Conservation (phyloP, 2,888 invertebrate genomes). For the Cynaeus angustus region DNA sequence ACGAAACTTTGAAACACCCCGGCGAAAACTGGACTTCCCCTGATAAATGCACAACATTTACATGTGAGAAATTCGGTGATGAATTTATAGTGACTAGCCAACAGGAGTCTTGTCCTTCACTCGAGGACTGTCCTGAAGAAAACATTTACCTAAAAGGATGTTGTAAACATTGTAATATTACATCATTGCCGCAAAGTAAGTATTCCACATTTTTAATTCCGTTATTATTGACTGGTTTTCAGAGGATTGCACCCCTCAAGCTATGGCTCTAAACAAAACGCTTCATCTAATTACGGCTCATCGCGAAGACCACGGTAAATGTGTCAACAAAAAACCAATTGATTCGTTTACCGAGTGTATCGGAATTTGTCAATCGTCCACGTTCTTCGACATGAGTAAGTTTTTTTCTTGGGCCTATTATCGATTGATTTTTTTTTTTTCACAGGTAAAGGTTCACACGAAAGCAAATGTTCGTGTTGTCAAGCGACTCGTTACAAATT, state of each 20-base stretch:
- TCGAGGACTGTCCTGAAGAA: conserved; percentile 75
- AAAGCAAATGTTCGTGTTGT: conserved; percentile 75
- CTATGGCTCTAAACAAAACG: conserved; percentile 74
- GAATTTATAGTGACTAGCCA: conserved; percentile 70
- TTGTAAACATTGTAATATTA: conserved; percentile 79
- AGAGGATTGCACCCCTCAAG: conserved; percentile 76
- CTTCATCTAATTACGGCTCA: conserved; percentile 75
- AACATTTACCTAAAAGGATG: conserved; percentile 78
- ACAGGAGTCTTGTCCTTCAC: conserved; percentile 77
- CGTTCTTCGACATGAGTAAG: conserved; percentile 79
- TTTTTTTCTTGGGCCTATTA: conserved; percentile 2
- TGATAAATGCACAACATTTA: conserved; percentile 78
- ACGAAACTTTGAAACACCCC: conserved; percentile 71
- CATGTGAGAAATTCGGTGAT: conserved; percentile 73
- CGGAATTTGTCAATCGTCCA: conserved; percentile 81
- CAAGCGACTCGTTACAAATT: conserved; percentile 63
- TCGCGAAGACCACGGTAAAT: conserved; percentile 75
- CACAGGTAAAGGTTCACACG: conserved; percentile 75
- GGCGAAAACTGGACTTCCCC: conserved; percentile 76
- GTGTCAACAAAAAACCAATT: conserved; percentile 78
- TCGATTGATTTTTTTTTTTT: conserved; percentile 58
- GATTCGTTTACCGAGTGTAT: conserved; percentile 80
- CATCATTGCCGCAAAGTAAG: conserved; percentile 71
- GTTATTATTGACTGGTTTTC: conserved; percentile 23
- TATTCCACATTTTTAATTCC: not conserved